Evolutionary conservation across 2,888 invertebrate genomes (phyloP), one percentile per base, ranked within the genome.

Genomic region (Dryobota labecula): DNA sequence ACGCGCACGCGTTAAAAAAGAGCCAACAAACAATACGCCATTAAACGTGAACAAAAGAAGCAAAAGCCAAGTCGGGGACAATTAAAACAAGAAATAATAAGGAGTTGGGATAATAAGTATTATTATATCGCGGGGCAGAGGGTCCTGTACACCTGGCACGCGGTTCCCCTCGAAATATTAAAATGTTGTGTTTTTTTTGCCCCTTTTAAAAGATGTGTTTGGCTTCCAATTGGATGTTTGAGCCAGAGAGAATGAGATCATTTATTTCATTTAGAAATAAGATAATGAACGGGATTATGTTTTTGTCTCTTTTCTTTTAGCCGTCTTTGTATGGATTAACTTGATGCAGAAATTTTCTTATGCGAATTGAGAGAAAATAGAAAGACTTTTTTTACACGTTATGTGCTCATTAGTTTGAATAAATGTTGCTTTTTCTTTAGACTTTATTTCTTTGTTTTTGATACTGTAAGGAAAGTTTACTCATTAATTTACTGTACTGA

Each of bases 71-170:
- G 95, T 94, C 93, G 90, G 90, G 94, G 91, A 94, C 95, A 96
- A 96, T 96, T 96, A 95, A 95, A 95, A 94, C 94, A 95, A 95
- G 94, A 95, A 95, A 94, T 95, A 95, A 95, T 95, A 95, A 95
- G 94, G 95, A 95, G 92, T 92, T 93, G 93, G 93, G 93, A 94
- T 95, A 95, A 95, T 95, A 95, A 95, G 95, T 94, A 94, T 94
- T 94, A 94, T 93, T 93, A 92, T 92, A 91, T 86, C 82, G 84
- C 88, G 90, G 91, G 91, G 90, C 88, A 89, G 91, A 92, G 87
- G 86, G 86, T 81, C 70, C 72, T 87, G 86, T 88, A 88, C 95
- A 95, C 95, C 95, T 95, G 95, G 95, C 85, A 87, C 83, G 86
- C 87, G 86, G 86, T 87, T 89, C 73, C 80, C 82, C 81, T 81